Evolutionary conservation across 2,888 invertebrate genomes (phyloP).

Genomic region (Acanthosoma haemorrhoidale): DNA sequence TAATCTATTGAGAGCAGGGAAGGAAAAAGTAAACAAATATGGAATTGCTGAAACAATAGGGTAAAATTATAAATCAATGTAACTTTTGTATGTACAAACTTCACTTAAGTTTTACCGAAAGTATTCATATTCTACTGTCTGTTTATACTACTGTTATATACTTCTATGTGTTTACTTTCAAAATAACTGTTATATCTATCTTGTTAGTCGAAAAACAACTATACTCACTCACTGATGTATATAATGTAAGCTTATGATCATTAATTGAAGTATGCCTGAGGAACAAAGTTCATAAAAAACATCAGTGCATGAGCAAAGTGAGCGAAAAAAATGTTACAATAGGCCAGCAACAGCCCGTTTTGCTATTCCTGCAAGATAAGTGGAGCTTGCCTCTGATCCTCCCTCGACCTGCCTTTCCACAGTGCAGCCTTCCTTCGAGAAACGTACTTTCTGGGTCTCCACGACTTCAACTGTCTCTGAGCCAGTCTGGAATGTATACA

Average conservation of each 20-base stretch:
- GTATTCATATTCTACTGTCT: too few species aligned
- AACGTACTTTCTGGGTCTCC: slow-evolving; percentile 33
- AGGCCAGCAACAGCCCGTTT: slow-evolving; percentile 27
- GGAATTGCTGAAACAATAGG: too few species aligned
- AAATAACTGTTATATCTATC: too few species aligned
- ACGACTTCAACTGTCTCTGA: slow-evolving; percentile 33
- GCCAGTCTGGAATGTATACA: slow-evolving; percentile 18
- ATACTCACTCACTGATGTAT: neutral
- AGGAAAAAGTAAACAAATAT: too few species aligned
- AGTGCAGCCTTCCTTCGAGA: slow-evolving; percentile 36
- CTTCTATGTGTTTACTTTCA: too few species aligned
- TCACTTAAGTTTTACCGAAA: too few species aligned
- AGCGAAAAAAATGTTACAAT: neutral
- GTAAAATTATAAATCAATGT: too few species aligned
- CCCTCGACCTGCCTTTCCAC: slow-evolving; percentile 26
- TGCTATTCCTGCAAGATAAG: slow-evolving; percentile 26
- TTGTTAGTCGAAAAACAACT: neutral
- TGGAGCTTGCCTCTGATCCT: slow-evolving; percentile 26
- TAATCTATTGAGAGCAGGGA: too few species aligned
- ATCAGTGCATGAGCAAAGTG: neutral
- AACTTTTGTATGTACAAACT: too few species aligned
- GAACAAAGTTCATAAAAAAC: neutral
- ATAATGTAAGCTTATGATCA: neutral
- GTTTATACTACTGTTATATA: too few species aligned
- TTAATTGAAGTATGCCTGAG: neutral